Evolutionary conservation across 1,140 invertebrate genomes (phyloP), one percentile per base, ranked within the genome.

Genomic region (Varroa destructor): DNA sequence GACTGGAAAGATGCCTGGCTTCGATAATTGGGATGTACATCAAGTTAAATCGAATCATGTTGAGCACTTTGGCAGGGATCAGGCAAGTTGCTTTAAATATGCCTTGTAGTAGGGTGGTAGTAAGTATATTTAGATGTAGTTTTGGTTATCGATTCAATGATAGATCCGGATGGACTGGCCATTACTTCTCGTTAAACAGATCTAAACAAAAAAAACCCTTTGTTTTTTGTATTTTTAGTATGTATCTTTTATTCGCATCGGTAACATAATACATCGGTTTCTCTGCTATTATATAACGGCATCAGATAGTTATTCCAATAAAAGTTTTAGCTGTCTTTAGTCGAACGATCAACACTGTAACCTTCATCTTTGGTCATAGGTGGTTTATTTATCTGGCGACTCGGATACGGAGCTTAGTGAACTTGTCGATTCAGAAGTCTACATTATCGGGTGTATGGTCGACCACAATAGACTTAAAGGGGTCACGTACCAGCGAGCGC

Each of bases 381-480:
- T 98, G 72, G 82, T 97, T 1, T 99, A 98, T 80, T 83, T 99
- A 70, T 89, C 90, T 37, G 93, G 92, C 79, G 96, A 99, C 79
- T 97, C 94, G 2, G 86, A 91, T 70, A 93, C 93, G 83, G 80
- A 92, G 1, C 84, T 73, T 71, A 83, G 86, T 71, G 80, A 82
- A 67, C 81, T 97, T 73, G 86, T 91, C 74, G 83, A 88, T 14
- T 83, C 87, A 73, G 88, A 87, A 79, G 71, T 51, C 1, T 73
- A 76, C 56, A 86, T 98, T 56, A 98, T 98, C 80, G 95, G 96
- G 57, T 96, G 94, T 70, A 81, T 99, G 25, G 92, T 99, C 0
- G 96, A 99, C 82, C 95, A 98, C 79, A 98, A 98, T 82, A 84
- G 87, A 75, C 87, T 95, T 75, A 97, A 97, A 83, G 89, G 93